These are phyloP conservation scores for Beris morrisii DNA, from an alignment of 2,888 invertebrate species.

Conservation along the genomic window DNA sequence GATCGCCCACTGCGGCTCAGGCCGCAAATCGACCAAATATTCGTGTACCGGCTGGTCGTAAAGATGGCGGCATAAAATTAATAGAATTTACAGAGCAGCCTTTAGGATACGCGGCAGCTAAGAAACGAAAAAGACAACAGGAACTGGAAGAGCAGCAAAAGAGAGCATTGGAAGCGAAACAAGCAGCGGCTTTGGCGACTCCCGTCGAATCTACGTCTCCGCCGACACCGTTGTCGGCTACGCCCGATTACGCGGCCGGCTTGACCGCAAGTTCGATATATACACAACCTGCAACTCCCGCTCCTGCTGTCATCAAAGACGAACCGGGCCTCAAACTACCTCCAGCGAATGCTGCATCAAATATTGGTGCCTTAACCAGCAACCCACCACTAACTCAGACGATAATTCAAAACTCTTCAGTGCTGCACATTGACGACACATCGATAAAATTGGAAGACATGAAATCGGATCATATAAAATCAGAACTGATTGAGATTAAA, in stretches of 20 bases:
- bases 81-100: conserved; percentile 94
- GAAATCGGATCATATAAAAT: conserved; percentile 38
- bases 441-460: conserved; percentile 37
- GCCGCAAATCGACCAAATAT: conserved; percentile 58
- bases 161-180: conserved; percentile 61
- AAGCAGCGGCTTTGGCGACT: conserved; percentile 53
- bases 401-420: conserved; percentile 13
- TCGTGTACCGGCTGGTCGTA: conserved; percentile 69
- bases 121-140: conserved; percentile 82
- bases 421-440: conserved; percentile 30
- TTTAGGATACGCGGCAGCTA: conserved; percentile 78
- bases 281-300: conserved; percentile 56
- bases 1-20: conserved; percentile 57
- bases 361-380: conserved; percentile 27
- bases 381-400: conserved; percentile 23
- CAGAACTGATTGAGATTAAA: conserved; percentile 51
- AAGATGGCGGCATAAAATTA: conserved; percentile 91
- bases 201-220: conserved; percentile 48
- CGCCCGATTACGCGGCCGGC: conserved; percentile 84
- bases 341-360: conserved; percentile 12
- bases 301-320: conserved; percentile 39
- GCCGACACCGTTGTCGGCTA: conserved; percentile 52
- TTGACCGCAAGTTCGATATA: conserved; percentile 63
- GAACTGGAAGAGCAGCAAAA: conserved; percentile 69
- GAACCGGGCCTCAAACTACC: conserved; percentile 31